A percentile compares a stretch with the other conserved stretches of the same genome.
phyloP scores from a whole-genome alignment of 2,888 invertebrate genomes.

The Agrochola lychnidis region DNA sequence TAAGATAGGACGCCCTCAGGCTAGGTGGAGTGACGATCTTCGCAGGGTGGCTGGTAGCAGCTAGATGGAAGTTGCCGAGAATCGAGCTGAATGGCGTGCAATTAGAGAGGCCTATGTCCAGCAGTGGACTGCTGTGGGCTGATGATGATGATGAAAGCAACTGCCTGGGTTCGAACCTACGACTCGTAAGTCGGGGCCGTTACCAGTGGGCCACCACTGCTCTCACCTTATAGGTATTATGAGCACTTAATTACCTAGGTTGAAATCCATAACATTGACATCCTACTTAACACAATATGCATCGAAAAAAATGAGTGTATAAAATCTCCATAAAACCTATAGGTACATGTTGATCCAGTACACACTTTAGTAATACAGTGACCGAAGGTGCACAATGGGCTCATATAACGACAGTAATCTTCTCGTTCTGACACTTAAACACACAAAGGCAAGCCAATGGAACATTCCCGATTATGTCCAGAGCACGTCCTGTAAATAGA shows the following conservation, averaged over 20 bases:
- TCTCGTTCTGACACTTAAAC: slow-evolving; percentile 83
- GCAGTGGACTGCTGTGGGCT: too few relatives aligned
- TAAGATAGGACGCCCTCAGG: too few relatives aligned
- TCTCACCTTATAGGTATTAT: not conserved
- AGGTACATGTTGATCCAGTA: slow-evolving; percentile 54
- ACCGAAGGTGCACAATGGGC: slow-evolving; percentile 75
- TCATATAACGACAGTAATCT: slow-evolving; percentile 79
- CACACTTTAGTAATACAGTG: slow-evolving; percentile 55
- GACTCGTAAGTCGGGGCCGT: too few relatives aligned
- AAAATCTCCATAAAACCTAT: slow-evolving; percentile 14
- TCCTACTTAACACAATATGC: not conserved
- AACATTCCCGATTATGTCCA: slow-evolving; percentile 78
- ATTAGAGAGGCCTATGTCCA: too few relatives aligned
- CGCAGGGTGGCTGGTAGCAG: too few relatives aligned
- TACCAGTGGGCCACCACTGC: too few relatives aligned
- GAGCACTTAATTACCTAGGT: not conserved
- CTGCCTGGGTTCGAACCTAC: too few relatives aligned
- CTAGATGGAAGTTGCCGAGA: too few relatives aligned
- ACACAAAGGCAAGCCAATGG: slow-evolving; percentile 82
- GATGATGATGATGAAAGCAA: too few relatives aligned
- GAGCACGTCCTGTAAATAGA: slow-evolving; percentile 83
- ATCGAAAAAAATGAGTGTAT: not conserved
- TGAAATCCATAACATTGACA: not conserved
- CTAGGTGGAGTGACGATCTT: too few relatives aligned
- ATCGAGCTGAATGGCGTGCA: too few relatives aligned